A percentile compares a stretch with the other conserved stretches of the same genome.
phyloP scores from a whole-genome alignment of 2,888 invertebrate species.

The Endotricha flammealis region DNA sequence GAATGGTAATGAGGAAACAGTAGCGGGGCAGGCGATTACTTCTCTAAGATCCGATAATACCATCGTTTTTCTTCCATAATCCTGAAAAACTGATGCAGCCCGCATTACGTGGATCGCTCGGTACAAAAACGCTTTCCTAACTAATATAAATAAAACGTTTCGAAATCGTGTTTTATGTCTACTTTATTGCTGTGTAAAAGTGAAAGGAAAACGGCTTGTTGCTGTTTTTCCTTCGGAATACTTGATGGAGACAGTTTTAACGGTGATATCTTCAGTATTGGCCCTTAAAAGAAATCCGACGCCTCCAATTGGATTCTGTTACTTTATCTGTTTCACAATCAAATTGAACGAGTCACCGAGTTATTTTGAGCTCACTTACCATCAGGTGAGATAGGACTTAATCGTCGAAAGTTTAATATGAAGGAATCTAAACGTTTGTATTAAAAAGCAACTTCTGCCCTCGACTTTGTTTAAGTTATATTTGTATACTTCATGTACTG shows the following conservation, averaged over 20 bases:
- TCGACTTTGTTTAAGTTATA: too few species aligned
- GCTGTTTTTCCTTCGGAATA: conserved; percentile 1
- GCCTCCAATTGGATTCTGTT: too few species aligned
- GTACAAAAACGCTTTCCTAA: conserved; percentile 47
- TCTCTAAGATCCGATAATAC: conserved; percentile 66
- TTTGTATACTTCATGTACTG: too few species aligned
- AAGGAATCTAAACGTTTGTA: too few species aligned
- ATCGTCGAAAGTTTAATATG: too few species aligned
- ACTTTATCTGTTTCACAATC: too few species aligned
- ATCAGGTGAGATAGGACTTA: too few species aligned
- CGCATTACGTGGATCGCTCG: conserved; percentile 44
- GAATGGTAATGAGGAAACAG: conserved; percentile 62
- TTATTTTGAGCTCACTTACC: too few species aligned
- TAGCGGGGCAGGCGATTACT: conserved; percentile 53
- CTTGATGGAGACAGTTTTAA: background rate
- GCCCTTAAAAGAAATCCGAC: background rate
- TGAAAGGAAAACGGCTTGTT: conserved; percentile 4
- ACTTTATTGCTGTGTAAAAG: background rate
- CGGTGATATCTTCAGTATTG: background rate
- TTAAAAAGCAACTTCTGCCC: too few species aligned
- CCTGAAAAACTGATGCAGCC: conserved; percentile 66
- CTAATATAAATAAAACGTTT: conserved; percentile 51
- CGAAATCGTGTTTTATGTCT: conserved; percentile 1
- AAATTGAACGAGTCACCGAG: too few species aligned
- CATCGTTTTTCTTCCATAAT: conserved; percentile 69